Conservation (phyloP, 2,797 vertebrate genomes). For the Silurus lanzhouensis region DNA sequence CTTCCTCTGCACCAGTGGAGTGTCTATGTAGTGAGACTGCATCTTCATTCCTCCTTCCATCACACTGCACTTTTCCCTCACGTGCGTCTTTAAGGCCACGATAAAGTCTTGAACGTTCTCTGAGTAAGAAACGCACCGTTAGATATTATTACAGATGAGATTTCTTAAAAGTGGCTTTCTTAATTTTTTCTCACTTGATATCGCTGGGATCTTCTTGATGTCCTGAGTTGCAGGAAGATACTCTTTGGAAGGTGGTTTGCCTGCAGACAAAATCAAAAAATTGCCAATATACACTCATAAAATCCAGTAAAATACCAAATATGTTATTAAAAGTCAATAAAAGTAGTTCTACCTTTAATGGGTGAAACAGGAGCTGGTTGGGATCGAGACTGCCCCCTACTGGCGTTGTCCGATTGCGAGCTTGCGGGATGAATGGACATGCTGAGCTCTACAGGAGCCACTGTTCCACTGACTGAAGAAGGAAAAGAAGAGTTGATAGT, state of each 20-base stretch:
- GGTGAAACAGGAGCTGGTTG: constrained; percentile 52
- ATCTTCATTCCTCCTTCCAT: constrained; percentile 65
- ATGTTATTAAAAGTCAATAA: neutral
- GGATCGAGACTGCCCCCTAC: constrained; percentile 53
- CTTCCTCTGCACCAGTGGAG: constrained; percentile 72
- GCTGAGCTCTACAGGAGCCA: constrained; percentile 62
- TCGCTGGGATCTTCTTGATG: constrained; percentile 53
- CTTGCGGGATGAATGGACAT: constrained; percentile 64
- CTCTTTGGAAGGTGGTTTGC: constrained; percentile 35
- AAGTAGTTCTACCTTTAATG: constrained; percentile 58
- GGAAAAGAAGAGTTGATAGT: neutral
- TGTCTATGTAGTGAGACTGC: constrained; percentile 76
- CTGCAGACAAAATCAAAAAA: neutral
- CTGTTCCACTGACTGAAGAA: constrained; percentile 62
- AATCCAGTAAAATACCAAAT: neutral
- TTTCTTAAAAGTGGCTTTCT: neutral
- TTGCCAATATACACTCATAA: neutral
- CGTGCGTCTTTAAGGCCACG: constrained; percentile 65
- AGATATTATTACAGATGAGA: neutral
- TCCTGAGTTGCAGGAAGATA: constrained; percentile 37
- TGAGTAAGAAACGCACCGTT: constrained; percentile 58
- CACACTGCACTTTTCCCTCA: constrained; percentile 65
- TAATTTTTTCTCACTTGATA: constrained; percentile 68
- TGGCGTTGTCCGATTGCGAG: constrained; percentile 67
- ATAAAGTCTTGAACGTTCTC: constrained; percentile 76